Conservation (phyloP, 2,888 invertebrate species). For the Dendrolimus pini region DNA sequence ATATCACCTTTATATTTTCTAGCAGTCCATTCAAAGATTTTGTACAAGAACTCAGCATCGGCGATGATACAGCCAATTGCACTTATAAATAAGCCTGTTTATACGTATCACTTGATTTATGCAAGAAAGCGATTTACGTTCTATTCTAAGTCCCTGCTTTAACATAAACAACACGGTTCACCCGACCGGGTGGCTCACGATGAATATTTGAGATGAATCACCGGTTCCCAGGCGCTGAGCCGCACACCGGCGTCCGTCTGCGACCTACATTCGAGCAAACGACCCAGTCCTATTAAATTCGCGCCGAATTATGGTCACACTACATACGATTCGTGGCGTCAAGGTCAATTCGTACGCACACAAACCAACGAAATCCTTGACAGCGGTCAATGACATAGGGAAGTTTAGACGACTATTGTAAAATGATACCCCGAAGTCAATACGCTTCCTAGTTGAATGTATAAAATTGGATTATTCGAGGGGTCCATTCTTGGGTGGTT, state of each 20-base stretch:
- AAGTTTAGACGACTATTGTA: slow-evolving; percentile 46
- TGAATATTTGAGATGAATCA: slow-evolving; percentile 8
- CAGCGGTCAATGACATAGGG: slow-evolving; percentile 62
- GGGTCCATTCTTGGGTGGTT: slow-evolving; percentile 27
- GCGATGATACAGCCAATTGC: too few relatives aligned
- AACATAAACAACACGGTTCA: background rate
- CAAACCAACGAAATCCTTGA: slow-evolving; percentile 62
- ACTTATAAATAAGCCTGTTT: too few relatives aligned
- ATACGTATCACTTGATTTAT: too few relatives aligned
- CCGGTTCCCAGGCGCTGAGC: slow-evolving; percentile 7
- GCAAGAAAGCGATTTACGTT: too few relatives aligned
- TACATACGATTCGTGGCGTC: slow-evolving; percentile 51
- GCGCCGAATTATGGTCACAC: slow-evolving; percentile 29
- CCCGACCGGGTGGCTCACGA: slow-evolving; percentile 2
- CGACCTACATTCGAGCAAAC: slow-evolving; percentile 12
- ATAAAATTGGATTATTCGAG: slow-evolving; percentile 17
- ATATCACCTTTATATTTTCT: too few relatives aligned
- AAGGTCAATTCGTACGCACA: slow-evolving; percentile 57
- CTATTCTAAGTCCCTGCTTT: too few relatives aligned
- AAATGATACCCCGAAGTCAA: slow-evolving; percentile 37
- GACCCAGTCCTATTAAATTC: slow-evolving; percentile 4
- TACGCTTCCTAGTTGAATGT: slow-evolving; percentile 27
- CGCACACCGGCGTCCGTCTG: slow-evolving; percentile 6
- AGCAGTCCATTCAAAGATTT: too few relatives aligned
- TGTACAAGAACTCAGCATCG: too few relatives aligned